phyloP scores from a whole-genome alignment of 2,797 vertebrate species.

The Heteromormyrus szaboi region DNA sequence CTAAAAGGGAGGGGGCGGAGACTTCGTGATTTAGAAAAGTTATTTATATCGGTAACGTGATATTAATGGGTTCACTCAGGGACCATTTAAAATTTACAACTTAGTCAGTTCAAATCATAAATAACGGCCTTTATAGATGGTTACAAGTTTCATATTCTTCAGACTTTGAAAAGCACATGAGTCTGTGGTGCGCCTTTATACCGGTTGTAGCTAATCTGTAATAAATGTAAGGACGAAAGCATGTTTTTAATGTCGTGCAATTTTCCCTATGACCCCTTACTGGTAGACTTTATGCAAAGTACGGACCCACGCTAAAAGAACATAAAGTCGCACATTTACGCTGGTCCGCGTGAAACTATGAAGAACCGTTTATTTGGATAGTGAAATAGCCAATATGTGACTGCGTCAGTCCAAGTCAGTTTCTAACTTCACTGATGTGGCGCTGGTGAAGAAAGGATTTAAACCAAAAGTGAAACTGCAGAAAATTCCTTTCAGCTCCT shows the following conservation, averaged over 20 bases:
- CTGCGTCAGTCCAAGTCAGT: neutral
- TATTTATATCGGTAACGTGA: neutral
- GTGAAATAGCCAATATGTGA: neutral
- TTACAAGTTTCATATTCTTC: neutral
- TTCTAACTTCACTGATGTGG: neutral
- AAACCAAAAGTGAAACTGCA: conserved; percentile 2
- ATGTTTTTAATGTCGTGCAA: neutral
- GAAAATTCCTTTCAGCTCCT: neutral
- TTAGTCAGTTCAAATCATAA: neutral
- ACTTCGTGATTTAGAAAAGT: neutral
- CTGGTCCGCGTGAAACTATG: neutral
- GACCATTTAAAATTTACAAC: neutral
- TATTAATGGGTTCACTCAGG: neutral
- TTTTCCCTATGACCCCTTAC: neutral
- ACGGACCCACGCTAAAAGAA: neutral
- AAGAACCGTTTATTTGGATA: neutral
- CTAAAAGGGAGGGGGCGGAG: neutral
- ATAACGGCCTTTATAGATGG: neutral
- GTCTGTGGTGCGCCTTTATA: neutral
- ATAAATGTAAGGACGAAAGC: neutral
- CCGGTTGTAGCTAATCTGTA: neutral
- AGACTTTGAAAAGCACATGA: neutral
- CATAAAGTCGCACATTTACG: neutral
- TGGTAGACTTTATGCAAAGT: neutral
- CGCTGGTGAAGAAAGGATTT: neutral